Evolutionary conservation across 1,140 invertebrate genomes (phyloP).

Genomic region (Xylocopa sonorina): DNA sequence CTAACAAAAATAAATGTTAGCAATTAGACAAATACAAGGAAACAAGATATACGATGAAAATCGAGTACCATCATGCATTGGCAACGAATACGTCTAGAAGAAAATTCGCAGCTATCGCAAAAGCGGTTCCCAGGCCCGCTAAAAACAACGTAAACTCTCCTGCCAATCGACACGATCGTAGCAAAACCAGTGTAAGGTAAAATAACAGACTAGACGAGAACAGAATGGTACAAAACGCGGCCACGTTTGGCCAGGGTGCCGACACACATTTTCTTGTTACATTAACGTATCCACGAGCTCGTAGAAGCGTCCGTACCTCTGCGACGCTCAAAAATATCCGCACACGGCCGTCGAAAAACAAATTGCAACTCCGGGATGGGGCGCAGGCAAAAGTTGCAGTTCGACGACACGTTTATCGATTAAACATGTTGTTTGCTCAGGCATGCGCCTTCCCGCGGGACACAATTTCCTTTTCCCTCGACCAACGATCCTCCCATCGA

Average conservation of each 20-base stretch:
- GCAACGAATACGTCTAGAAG: conserved; percentile 1
- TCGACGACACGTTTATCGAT: conserved; percentile 64
- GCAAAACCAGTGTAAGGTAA: background rate
- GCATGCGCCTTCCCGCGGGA: background rate
- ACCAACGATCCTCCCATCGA: conserved; percentile 6
- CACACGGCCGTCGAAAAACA: conserved; percentile 68
- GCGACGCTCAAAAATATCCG: conserved; percentile 69
- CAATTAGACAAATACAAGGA: no score
- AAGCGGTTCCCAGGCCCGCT: conserved; percentile 70
- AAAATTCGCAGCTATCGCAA: conserved; percentile 7
- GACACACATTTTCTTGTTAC: conserved; percentile 2
- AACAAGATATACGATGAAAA: no score
- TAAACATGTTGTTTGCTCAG: conserved; percentile 50
- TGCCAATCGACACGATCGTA: background rate
- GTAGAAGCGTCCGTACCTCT: background rate
- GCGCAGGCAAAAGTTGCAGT: conserved; percentile 53
- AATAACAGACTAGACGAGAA: conserved; percentile 1
- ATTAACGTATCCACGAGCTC: conserved; percentile 4
- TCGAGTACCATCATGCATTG: no score
- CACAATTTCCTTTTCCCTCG: background rate
- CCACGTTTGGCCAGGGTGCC: no score
- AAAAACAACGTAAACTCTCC: conserved; percentile 61
- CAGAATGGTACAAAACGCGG: background rate
- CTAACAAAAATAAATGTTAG: no score
- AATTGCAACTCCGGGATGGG: conserved; percentile 57